Conservation (phyloP, 2,888 invertebrate genomes). For the Agriotes lineatus region DNA sequence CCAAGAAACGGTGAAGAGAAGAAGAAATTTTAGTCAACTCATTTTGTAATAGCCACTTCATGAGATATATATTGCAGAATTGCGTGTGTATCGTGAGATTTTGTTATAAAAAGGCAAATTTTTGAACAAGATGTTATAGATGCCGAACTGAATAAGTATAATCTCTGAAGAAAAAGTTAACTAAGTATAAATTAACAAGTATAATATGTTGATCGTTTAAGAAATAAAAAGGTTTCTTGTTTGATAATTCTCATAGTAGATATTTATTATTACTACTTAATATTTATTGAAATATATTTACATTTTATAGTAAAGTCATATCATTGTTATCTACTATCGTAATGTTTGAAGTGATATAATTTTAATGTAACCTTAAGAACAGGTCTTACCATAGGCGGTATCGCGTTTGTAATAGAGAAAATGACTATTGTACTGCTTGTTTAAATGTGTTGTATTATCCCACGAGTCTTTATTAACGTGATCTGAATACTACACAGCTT, state of each 20-base stretch:
- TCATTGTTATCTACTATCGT: conserved; percentile 46
- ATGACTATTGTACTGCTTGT: conserved; percentile 28
- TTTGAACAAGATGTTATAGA: background rate
- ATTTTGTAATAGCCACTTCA: too few species aligned
- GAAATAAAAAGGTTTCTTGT: conserved; percentile 45
- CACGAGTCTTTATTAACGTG: conserved; percentile 6
- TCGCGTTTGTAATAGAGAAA: conserved; percentile 18
- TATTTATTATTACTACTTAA: conserved; percentile 49
- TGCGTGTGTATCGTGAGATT: too few species aligned
- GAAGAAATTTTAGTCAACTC: too few species aligned
- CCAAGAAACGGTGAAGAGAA: too few species aligned
- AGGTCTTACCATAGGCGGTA: conserved; percentile 29
- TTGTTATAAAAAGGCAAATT: background rate
- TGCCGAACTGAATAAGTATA: too few species aligned
- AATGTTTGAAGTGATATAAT: conserved; percentile 40
- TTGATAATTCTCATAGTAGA: conserved; percentile 46
- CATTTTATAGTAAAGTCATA: conserved; percentile 46
- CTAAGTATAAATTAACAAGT: background rate
- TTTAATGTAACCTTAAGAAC: conserved; percentile 36
- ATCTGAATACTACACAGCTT: conserved; percentile 13
- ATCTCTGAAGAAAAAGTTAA: background rate
- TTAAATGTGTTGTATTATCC: conserved; percentile 27
- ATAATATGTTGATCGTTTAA: conserved; percentile 46
- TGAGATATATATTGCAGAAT: too few species aligned
- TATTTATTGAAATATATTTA: conserved; percentile 47